These are phyloP conservation scores for Microtus montanus DNA, from an alignment of 2,113 vertebrate species.

Conservation along the genomic window DNA sequence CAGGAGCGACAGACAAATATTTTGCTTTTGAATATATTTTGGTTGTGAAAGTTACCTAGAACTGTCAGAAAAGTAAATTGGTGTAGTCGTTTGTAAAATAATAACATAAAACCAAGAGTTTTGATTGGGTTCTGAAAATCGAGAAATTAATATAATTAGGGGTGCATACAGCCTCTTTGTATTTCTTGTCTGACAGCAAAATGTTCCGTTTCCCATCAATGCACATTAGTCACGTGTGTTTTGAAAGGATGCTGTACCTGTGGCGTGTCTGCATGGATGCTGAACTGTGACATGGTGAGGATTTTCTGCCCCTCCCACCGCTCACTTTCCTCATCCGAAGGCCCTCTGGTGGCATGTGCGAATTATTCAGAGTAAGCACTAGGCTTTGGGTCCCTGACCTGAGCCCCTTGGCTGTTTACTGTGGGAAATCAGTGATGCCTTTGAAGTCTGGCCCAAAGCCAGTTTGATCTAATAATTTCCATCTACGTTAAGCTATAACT, in stretches of 20 bases:
- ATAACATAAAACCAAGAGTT: slow-evolving; percentile 26
- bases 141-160: slow-evolving; percentile 17
- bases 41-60: slow-evolving; percentile 20
- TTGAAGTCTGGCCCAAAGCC: background rate
- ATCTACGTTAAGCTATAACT: background rate
- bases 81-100: background rate
- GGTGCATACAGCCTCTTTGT: background rate
- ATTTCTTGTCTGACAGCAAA: slow-evolving; percentile 2
- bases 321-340: background rate
- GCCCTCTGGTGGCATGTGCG: background rate
- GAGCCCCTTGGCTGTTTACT: background rate
- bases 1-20: background rate
- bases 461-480: slow-evolving; percentile 9
- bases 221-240: background rate
- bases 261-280: background rate
- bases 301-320: background rate
- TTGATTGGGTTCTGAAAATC: background rate
- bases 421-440: background rate
- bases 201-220: background rate
- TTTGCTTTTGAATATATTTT: slow-evolving; percentile 4
- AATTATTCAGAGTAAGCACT: background rate
- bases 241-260: background rate
- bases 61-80: background rate
- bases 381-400: background rate
- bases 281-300: background rate